These are phyloP conservation scores for Pogonognathellus flavescens DNA, from an alignment of 1,140 invertebrate genomes.

Conservation along the genomic window DNA sequence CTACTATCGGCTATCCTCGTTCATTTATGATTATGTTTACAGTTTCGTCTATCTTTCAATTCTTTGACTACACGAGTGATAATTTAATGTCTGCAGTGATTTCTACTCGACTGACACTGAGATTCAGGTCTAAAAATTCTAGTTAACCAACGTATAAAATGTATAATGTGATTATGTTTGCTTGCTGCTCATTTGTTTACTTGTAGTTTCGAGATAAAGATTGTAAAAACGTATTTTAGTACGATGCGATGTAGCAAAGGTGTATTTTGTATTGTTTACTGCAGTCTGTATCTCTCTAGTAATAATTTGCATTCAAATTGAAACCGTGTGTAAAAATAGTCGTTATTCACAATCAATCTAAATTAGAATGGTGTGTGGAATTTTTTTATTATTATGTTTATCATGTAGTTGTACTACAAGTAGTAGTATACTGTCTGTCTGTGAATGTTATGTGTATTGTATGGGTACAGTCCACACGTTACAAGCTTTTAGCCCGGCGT, in stretches of 20 bases:
- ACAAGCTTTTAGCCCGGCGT: too few species aligned
- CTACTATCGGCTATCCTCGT: too few species aligned
- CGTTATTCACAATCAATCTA: slow-evolving; percentile 32
- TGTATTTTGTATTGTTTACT: neutral
- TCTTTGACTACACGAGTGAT: neutral
- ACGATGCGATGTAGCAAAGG: neutral
- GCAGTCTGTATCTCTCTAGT: neutral
- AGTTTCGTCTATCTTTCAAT: neutral
- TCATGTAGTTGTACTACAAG: too few species aligned
- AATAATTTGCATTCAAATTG: slow-evolving; percentile 20
- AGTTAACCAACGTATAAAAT: slow-evolving; percentile 25
- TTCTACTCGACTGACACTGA: slow-evolving; percentile 27
- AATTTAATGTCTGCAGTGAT: neutral
- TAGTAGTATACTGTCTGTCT: too few species aligned
- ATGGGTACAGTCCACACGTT: too few species aligned
- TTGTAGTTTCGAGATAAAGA: neutral
- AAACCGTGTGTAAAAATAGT: slow-evolving; percentile 50
- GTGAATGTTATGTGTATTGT: too few species aligned
- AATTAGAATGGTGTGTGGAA: slow-evolving; percentile 9
- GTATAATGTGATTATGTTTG: slow-evolving; percentile 21
- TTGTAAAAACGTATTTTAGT: slow-evolving; percentile 14
- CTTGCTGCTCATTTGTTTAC: slow-evolving; percentile 12
- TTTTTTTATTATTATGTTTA: neutral
- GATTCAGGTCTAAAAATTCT: slow-evolving; percentile 49
- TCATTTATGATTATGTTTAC: neutral